Evolutionary conservation across 1,140 invertebrate species (phyloP), one percentile per base, ranked within the genome.

Genomic region (Sarcophaga peregrina): DNA sequence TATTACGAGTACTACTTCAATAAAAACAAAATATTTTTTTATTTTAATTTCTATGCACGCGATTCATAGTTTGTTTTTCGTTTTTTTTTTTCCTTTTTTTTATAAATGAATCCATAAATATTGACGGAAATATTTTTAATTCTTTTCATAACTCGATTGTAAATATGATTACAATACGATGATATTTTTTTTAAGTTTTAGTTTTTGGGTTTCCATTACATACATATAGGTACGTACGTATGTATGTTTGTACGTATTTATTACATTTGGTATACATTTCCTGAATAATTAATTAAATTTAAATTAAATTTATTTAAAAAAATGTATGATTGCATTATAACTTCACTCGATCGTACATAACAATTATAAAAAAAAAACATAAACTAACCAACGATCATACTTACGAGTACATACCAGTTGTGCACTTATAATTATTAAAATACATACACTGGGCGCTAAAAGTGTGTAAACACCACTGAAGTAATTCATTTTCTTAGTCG

Each of bases 211-310:
- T 68, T 68, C 20, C 7, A 68, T 15, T 76, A n/a, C n/a, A 5
- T 76, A 48, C 54, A n/a, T 58, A n/a, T 37, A 37, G 1, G 13
- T 58, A 58, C 2, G n/a, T 58, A 58, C 13, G 25, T 37, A 37
- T 37, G 25, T 37, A 37, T 37, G 25, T 37, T 2, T 37, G 25
- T 37, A 58, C 7, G 54, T 58, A n/a, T 58, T 76, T 75, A 5
- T 76, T 37, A 37, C 25, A 37, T 37, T 76, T 76, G 46, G 48
- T 78, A 45, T 78, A 78, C 75, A 78, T 78, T 78, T 78, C 75
- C 75, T 78, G 75, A 78, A 78, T 78, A 78, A 20, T 78, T 78
- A 78, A 78, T 78, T 78, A 50, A 78, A 78, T 78, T 78, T 47
- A 78, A 78, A 78, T 50, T 25, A 78, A 20, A 52, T 25, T 25